Evolutionary conservation across 2,888 invertebrate genomes (phyloP), one percentile per base, ranked within the genome.

Genomic region (Amphipoea oculea): DNA sequence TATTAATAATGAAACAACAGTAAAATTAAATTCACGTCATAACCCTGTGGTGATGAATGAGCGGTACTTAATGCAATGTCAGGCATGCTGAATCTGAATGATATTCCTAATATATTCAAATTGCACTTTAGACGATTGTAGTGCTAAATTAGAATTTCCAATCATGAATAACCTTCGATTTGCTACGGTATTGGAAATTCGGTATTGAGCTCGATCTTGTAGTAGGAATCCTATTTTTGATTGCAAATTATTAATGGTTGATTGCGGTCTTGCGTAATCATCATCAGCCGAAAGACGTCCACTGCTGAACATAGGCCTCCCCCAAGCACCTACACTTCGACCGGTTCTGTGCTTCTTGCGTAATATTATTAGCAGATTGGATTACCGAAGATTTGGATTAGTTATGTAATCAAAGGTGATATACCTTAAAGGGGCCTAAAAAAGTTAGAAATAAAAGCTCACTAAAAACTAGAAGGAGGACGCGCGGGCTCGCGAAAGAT

Each of bases 91-190:
- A 80, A 79, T 79, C 45, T 86, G 85, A 84, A 83, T 84, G 84
- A 84, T 78, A 73, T 77, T 75, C 54, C 29, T 84, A 85, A 85
- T 76, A 67, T 75, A 85, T 85, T 84, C 85, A 86, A 85, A 85
- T 86, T 62, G 81, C 71, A 42, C 66, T 67, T 70, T 40, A 69
- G 63, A 77, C 54, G 67, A 48, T 82, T 60, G 70, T 40, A 54
- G 76, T 69, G 70, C 65, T 73, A 76, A 82, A 83, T 85, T 86
- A 79, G 51, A 63, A 83, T 72, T 74, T 70, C 48, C 73, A 84
- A 86, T 87, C 60, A 77, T 76, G 63, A 74, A 82, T 78, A 82
- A 68, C 89, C 89, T 89, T 87, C 82, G 51, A 88, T 89, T 88
- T 20, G 88, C 20, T 76, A 73, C 79, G 89, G 79, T 84, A 78